Conservation (phyloP, 1,140 invertebrate genomes). For the Lutraria rhynchaena region DNA sequence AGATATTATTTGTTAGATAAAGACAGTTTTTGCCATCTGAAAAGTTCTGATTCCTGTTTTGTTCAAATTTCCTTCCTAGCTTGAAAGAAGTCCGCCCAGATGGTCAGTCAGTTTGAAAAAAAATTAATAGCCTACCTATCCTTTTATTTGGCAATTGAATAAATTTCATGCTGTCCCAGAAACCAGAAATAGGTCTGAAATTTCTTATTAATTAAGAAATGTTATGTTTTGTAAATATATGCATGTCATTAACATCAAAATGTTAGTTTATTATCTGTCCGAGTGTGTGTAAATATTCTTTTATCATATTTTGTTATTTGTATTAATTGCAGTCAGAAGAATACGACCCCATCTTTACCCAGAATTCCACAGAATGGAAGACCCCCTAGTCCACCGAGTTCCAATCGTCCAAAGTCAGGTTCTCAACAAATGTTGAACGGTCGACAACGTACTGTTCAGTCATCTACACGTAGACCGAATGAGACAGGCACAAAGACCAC, state of each 20-base stretch:
- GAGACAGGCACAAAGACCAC: conserved; percentile 52
- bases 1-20: too few species aligned
- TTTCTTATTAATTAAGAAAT: neutral
- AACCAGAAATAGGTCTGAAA: too few species aligned
- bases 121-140: too few species aligned
- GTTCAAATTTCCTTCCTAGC: too few species aligned
- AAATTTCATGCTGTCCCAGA: too few species aligned
- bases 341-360: conserved; percentile 77
- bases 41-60: too few species aligned
- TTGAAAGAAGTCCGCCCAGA: too few species aligned
- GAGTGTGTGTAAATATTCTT: conserved; percentile 4
- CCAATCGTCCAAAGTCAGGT: conserved; percentile 69
- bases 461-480: conserved; percentile 68
- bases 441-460: conserved; percentile 60
- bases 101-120: too few species aligned
- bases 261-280: conserved; percentile 37
- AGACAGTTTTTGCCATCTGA: too few species aligned
- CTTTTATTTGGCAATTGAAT: too few species aligned
- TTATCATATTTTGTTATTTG: conserved; percentile 41
- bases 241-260: neutral
- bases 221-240: neutral
- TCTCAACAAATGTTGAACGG: conserved; percentile 56
- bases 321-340: conserved; percentile 71
- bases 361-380: conserved; percentile 77
- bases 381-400: conserved; percentile 69